Base-by-base conservation (phyloP, 2,113 vertebrate species). In the Apus apus region DNA sequence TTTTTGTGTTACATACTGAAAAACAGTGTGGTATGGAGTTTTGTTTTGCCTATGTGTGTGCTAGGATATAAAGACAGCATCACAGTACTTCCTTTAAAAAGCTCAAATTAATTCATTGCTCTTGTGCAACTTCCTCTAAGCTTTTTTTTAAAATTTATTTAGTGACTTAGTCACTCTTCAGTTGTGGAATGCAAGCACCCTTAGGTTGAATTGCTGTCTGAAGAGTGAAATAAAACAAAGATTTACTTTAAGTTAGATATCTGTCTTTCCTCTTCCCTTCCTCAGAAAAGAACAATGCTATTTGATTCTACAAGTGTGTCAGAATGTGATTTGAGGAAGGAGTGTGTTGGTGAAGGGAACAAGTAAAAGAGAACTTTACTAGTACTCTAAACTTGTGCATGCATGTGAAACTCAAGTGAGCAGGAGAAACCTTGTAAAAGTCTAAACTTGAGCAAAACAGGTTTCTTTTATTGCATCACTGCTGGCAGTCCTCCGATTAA, bases 101-200 rank as follows among this genome's bases (percentile, higher is more conserved):
- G 46, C 23, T 71, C 45, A 40, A 34, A 45, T n/a, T 73, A 2
- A 80, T 94, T 89, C n/a, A 29, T 60, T 94, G 30, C 53, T 92
- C 62, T 95, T 96, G 83, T 91, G 91, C 80, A 96, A 91, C 72
- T 94, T 96, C 88, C 74, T 89, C 70, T 21, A 48, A 71, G 73
- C 17, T 54, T 9, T 30, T 38, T 34, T 38, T 25, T 84, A 18
- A 4, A 18, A 18, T 46, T 46, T 46, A 18, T 46, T 61, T 38
- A 68, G 72, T n/a, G 78, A 72, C 45, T 90, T 94, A 91, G 89
- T 96, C 86, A 92, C 61, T 73, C 83, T 73, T 89, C 62, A 91
- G 27, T 56, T 85, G 43, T 60, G 67, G 68, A 95, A 75, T 90
- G 86, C 70, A 85, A 87, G 72, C 85, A 87, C 64, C 60, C 71